Evolutionary conservation across 2,888 invertebrate species (phyloP), one percentile per base, ranked within the genome.

Genomic region (Cremastinae sp.): DNA sequence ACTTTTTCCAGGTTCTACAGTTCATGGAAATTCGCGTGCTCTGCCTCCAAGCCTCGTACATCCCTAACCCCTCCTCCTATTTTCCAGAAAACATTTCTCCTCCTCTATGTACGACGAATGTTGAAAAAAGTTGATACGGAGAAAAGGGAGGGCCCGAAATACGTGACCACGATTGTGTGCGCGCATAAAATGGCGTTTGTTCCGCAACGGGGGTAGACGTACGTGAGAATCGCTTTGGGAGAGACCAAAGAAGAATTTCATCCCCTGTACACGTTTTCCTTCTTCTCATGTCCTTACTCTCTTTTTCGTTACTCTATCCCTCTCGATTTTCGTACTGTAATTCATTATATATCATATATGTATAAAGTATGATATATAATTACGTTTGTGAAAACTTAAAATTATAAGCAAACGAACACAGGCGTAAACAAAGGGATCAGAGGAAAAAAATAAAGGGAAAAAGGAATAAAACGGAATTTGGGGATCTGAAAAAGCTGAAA

Each of bases 141-240:
- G 18, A 51, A 12, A 49, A 74, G 51, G 20, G 56, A 41, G 5
- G 62, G 53, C 37, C 56, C 28, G 22, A 43, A 20, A 72, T 59
- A 78, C 73, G 74, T 70, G 68, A 76, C 76, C 76, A 22, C 76
- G 76, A 76, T 76, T 73, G 76, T 69, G 64, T 69, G 64, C 55
- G 64, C 62, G 53, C 20, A 49, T 14, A 69, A 73, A 76, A 73
- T 68, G 76, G 68, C 64, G 71, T 22, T 39, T 41, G 59, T 41
- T 75, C n/a, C 9, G 51, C 53, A 45, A 18, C 20, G n/a, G 51
- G 2, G 53, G 41, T 56, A 47, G 56, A 59, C 62, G 68, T 72
- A 76, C 75, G 75, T 72, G 71, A 55, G 28, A 64, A 76, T 64
- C 58, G 58, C 51, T 22, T 51, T 45, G 68, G 39, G 72, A 68